Conservation (phyloP, 2,888 invertebrate genomes). For the Andrena camellia region DNA sequence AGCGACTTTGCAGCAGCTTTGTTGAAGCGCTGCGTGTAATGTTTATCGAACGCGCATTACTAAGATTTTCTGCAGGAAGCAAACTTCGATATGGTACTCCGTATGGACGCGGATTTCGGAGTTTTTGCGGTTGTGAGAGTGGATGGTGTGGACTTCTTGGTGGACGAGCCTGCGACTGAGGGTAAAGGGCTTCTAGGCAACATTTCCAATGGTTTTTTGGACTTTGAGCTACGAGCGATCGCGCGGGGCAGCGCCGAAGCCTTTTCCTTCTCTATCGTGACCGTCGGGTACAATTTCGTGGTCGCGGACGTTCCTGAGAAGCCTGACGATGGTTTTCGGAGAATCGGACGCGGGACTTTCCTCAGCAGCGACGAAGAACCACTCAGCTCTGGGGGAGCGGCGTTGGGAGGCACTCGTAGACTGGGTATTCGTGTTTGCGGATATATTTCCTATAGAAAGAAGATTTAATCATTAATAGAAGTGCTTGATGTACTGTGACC, state of each 20-base stretch:
- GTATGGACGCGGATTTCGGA: conserved; percentile 71
- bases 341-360: conserved; percentile 49
- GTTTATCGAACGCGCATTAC: no score
- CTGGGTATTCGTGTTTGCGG: conserved; percentile 52
- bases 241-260: conserved; percentile 12
- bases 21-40: no score
- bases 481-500: no score
- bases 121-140: conserved; percentile 40
- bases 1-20: no score
- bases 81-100: conserved; percentile 72
- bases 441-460: conserved; percentile 50
- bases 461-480: no score
- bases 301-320: conserved; percentile 68
- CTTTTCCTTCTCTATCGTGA: not conserved
- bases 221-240: not conserved
- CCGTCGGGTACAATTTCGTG: conserved; percentile 45
- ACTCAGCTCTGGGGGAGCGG: conserved; percentile 27
- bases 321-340: conserved; percentile 42
- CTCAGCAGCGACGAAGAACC: conserved; percentile 43
- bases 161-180: not conserved
- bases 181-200: not conserved
- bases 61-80: no score
- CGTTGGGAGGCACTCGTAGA: conserved; percentile 66
- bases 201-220: no score
- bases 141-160: conserved; percentile 8